Evolutionary conservation across 2,113 vertebrate species (phyloP), one percentile per base, ranked within the genome.

Genomic region (Sterna hirundo): DNA sequence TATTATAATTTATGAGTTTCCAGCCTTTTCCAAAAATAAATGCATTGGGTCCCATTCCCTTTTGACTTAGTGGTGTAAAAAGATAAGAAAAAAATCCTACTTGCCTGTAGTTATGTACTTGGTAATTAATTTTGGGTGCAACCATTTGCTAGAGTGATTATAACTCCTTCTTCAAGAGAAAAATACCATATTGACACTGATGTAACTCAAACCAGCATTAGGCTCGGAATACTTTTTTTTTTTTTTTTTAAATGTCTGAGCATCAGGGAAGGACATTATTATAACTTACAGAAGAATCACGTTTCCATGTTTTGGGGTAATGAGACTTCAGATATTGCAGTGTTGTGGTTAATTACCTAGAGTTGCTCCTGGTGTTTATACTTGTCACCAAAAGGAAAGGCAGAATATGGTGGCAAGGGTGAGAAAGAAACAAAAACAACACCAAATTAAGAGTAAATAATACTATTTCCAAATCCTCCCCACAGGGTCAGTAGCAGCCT

Each of bases 1-100:
- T 6, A 25, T 47, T 65, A 19, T 55, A 90, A 79, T 68, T 82
- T 75, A 38, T 26, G 5, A n/a, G 13, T 60, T 77, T 91, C 44
- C 22, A 49, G 4, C 0, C 2, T 74, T 74, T 87, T 81, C 29
- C 7, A 68, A 54, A 38, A 36, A 18, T 15, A 71, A 81, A 40
- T 23, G 4, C 0, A 2, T 8, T 57, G 6, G 2, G 8, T 54
- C 15, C 2, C 8, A 36, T 72, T 66, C 13, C 1, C 3, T 52
- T 88, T 69, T 1, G 0, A 40, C 32, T 34, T 52, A 8, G 8
- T 25, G 4, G 3, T 25, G 3, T 58, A 34, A 54, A 80, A 65
- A 60, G 6, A 15, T 6, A 36, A 49, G 15, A 7, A 42, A 70
- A 42, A 40, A 4, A 2, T 0, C 2, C 11, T 23, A 21, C 4